Evolutionary conservation across 2,888 invertebrate species (phyloP), one percentile per base, ranked within the genome.

Genomic region (Elysia crispata): DNA sequence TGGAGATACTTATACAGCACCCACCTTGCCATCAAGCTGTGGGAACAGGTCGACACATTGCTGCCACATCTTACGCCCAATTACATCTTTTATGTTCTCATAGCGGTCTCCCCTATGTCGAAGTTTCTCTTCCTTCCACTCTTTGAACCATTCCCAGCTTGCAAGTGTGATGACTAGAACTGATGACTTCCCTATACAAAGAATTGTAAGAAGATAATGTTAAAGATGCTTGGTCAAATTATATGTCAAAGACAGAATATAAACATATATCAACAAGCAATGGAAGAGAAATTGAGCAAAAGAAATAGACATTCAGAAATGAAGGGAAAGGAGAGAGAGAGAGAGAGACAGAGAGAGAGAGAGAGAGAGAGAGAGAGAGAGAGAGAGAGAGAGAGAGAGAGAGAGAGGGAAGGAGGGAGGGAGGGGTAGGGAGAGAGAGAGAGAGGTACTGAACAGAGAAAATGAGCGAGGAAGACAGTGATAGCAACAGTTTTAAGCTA

Each of bases 141-240:
- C 76, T 25, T 84, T 73, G 79, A 91, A 91, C 91, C 91, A 92
- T n/a, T 89, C 87, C 86, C 89, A 92, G 25, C 85, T 87, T 31
- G 86, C 87, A 23, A 90, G 82, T 0, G 90, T 87, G 18, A 92
- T 87, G 20, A 91, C 81, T 13, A 90, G 86, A 76, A 87, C 86
- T 1, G 86, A 86, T 49, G 87, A 87, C 78, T 90, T 90, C 13
- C 89, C 86, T 86, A 80, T n/a, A n/a, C n/a, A n/a, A n/a, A 18
- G n/a, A n/a, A n/a, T 41, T 3, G 41, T 11, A 41, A 41, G 41
- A 41, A 11, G 3, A 41, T 41, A 41, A 6, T 6, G 11, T 41
- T 41, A 41, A 23, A 60, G 15, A 60, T 60, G 11, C 41, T 41
- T 41, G n/a, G n/a, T n/a, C n/a, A n/a, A n/a, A n/a, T n/a, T n/a